Evolutionary conservation across 2,888 invertebrate genomes (phyloP).

Genomic region (Antitype chi): DNA sequence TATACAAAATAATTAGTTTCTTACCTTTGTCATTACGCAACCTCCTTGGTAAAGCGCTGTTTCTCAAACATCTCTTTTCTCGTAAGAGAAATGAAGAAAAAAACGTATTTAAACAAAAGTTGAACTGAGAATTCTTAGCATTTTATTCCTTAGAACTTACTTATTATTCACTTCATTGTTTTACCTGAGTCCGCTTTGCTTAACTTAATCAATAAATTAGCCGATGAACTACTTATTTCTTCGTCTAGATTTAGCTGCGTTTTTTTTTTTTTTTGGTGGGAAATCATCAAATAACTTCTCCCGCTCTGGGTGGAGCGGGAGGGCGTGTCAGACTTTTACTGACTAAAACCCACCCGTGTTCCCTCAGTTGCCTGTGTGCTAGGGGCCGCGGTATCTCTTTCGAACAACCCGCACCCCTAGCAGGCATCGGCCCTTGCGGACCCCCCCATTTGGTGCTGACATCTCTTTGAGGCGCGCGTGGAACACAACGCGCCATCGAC

Average conservation of each 20-base stretch:
- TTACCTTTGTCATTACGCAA: background rate
- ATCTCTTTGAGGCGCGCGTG: too few relatives aligned
- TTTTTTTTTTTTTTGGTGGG: too few relatives aligned
- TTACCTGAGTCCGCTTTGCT: slow-evolving; percentile 39
- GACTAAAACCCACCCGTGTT: too few relatives aligned
- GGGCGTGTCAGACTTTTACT: too few relatives aligned
- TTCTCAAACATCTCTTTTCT: slow-evolving; percentile 16
- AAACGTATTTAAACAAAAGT: slow-evolving; percentile 11
- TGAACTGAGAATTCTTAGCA: slow-evolving; percentile 28
- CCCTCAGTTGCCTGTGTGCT: too few relatives aligned
- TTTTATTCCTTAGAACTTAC: slow-evolving; percentile 44
- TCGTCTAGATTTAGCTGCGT: slow-evolving; percentile 2
- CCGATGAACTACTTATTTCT: slow-evolving; percentile 38
- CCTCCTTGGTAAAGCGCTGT: slow-evolving; percentile 1
- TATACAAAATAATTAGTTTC: background rate
- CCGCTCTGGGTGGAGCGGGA: too few relatives aligned
- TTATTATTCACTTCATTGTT: slow-evolving; percentile 50
- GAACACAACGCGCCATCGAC: too few relatives aligned
- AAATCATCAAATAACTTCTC: too few relatives aligned
- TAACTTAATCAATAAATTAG: slow-evolving; percentile 50
- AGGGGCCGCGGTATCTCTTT: too few relatives aligned
- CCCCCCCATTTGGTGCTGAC: too few relatives aligned
- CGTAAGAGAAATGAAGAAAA: slow-evolving; percentile 12
- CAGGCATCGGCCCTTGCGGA: too few relatives aligned
- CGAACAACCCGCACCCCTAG: too few relatives aligned